Conservation (phyloP, 2,797 vertebrate species). For the Scleropages formosus region DNA sequence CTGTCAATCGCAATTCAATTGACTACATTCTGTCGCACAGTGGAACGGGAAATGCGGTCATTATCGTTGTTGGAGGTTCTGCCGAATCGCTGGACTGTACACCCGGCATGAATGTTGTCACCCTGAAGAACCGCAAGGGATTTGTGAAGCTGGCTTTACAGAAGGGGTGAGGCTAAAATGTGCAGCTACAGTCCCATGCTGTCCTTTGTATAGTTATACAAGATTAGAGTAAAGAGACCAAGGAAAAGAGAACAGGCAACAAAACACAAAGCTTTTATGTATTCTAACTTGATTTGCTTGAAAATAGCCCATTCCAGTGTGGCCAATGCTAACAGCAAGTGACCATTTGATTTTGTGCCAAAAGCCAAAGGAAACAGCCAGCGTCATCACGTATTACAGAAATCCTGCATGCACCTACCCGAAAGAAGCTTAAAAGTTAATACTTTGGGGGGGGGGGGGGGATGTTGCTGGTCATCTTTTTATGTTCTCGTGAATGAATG, state of each 20-base stretch:
- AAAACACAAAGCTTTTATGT: neutral
- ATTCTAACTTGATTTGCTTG: neutral
- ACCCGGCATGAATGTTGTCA: conserved; percentile 83
- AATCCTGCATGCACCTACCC: conserved; percentile 30
- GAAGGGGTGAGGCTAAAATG: conserved; percentile 73
- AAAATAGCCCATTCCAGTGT: neutral
- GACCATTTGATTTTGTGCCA: conserved; percentile 18
- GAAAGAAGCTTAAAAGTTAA: conserved; percentile 54
- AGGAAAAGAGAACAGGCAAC: neutral
- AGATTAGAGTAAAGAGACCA: neutral
- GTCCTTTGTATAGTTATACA: neutral
- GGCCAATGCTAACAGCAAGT: neutral
- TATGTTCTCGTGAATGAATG: neutral
- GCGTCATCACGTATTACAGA: conserved; percentile 31
- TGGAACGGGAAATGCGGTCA: conserved; percentile 86
- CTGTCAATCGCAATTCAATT: conserved; percentile 89
- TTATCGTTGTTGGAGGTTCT: conserved; percentile 91
- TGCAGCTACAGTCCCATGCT: neutral
- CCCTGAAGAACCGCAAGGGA: conserved; percentile 85
- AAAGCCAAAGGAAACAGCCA: neutral
- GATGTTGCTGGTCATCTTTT: neutral
- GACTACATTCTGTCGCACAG: conserved; percentile 89
- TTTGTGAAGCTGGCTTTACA: conserved; percentile 86
- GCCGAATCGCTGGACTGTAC: conserved; percentile 88
- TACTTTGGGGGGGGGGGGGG: conserved; percentile 1